Conservation (phyloP, 2,888 invertebrate species). For the Eurytoma adleriae region DNA sequence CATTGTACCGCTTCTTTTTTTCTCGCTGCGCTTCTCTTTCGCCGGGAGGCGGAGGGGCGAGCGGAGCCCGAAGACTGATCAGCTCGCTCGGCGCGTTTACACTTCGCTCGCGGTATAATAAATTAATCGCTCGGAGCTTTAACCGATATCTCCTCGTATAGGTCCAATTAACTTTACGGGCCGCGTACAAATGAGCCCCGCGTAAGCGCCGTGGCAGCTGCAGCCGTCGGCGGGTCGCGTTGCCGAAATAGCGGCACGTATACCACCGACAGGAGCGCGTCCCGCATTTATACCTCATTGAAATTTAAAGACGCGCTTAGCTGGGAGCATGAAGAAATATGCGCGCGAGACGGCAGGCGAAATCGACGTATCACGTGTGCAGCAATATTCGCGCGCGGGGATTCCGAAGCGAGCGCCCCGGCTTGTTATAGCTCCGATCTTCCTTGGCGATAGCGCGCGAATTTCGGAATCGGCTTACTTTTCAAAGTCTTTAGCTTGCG, state of each 20-base stretch:
- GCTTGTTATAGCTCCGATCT: too few relatives aligned
- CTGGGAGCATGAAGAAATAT: constrained; percentile 33
- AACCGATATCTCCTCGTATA: constrained; percentile 37
- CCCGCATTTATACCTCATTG: constrained; percentile 27
- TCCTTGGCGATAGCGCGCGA: too few relatives aligned
- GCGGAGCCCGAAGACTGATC: too few relatives aligned
- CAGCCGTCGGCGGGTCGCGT: not conserved
- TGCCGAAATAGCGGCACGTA: constrained; percentile 28
- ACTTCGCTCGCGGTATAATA: not conserved
- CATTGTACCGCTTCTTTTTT: too few relatives aligned
- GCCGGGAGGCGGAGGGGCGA: too few relatives aligned
- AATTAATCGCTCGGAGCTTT: constrained; percentile 29
- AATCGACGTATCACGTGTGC: not conserved
- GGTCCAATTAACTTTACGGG: constrained; percentile 40
- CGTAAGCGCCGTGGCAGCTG: not conserved
- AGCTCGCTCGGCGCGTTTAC: constrained; percentile 13
- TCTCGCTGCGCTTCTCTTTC: not conserved
- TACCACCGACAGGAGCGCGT: not conserved
- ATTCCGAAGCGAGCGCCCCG: too few relatives aligned
- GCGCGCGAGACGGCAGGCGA: not conserved
- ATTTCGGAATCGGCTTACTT: too few relatives aligned
- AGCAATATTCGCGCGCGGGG: not conserved
- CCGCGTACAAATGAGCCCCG: constrained; percentile 19
- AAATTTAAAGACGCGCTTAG: constrained; percentile 44
- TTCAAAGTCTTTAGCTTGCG: too few relatives aligned